A percentile compares a stretch with the other conserved stretches of the same genome.
Conservation (phyloP, 2,113 vertebrate genomes). For the Myxocyprinus asiaticus region DNA sequence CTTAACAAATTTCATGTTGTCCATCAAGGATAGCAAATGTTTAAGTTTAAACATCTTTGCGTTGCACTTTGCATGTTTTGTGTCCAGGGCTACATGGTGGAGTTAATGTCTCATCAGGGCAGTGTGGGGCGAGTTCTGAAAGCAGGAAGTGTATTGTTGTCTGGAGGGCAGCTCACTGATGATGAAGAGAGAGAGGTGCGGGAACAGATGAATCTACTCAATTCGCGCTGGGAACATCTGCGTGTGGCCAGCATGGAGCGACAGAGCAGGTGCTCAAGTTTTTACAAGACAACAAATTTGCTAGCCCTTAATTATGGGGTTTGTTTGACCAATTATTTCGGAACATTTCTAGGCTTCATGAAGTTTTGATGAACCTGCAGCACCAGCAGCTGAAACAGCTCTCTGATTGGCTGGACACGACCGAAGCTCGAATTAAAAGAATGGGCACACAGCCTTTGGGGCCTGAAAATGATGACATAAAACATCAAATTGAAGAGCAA, state of each 20-base stretch:
- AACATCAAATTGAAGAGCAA: constrained; percentile 90
- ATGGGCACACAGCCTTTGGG: constrained; percentile 86
- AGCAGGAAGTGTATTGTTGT: constrained; percentile 84
- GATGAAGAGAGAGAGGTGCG: constrained; percentile 93
- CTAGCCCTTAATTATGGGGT: no score
- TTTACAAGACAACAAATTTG: no score
- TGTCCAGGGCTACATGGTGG: constrained; percentile 94
- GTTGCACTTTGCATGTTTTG: neutral
- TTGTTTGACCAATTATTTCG: neutral
- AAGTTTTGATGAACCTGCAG: constrained; percentile 94
- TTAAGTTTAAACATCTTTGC: no score
- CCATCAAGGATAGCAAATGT: no score
- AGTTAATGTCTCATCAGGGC: constrained; percentile 94
- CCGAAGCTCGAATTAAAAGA: constrained; percentile 85
- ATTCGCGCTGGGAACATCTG: constrained; percentile 96
- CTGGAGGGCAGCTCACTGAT: constrained; percentile 82
- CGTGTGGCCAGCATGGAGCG: constrained; percentile 96
- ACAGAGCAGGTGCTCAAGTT: constrained; percentile 86
- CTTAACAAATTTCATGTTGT: no score
- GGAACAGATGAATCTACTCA: constrained; percentile 97
- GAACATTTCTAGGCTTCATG: constrained; percentile 83
- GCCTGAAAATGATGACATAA: constrained; percentile 91
- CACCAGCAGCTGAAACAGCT: constrained; percentile 92
- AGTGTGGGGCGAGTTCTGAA: constrained; percentile 90
- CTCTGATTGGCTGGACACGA: constrained; percentile 88